Conservation (phyloP, 2,113 vertebrate species). For the Mesoclemmys tuberculata region DNA sequence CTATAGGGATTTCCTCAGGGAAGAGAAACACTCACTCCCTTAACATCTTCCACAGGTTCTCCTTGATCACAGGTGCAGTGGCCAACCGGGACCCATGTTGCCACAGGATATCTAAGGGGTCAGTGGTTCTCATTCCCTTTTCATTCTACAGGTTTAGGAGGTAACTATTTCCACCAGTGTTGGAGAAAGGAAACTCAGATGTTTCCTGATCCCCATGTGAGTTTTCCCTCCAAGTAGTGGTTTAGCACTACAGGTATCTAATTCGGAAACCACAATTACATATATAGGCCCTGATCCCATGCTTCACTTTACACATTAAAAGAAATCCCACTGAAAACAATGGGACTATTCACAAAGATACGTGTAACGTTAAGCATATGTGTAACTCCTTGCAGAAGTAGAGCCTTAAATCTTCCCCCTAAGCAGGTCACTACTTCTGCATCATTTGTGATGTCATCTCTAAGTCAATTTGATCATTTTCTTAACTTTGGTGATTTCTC, state of each 20-base stretch:
- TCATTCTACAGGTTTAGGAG: background rate
- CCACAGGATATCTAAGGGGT: background rate
- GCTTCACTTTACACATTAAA: background rate
- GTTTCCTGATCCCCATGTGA: background rate
- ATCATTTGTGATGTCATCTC: background rate
- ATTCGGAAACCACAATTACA: background rate
- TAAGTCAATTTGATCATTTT: rapidly evolving
- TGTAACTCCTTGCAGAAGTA: background rate
- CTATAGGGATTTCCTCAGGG: background rate
- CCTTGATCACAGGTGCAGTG: background rate
- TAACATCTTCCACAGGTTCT: background rate
- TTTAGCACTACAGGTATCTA: background rate
- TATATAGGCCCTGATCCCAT: background rate
- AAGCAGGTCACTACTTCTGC: background rate
- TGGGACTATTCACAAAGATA: background rate
- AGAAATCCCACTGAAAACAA: too few relatives aligned
- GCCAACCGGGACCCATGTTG: rapidly evolving
- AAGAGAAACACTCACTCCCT: background rate
- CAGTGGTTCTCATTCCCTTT: background rate
- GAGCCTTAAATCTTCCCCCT: background rate
- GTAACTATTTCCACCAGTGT: background rate
- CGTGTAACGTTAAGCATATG: background rate
- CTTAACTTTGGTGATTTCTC: background rate
- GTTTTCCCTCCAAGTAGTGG: background rate
- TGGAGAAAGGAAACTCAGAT: background rate